Percentiles rank a stretch among this genome's conserved stretches.
Evolutionary conservation across 2,113 vertebrate genomes (phyloP).

Genomic region (Xiphias gladius): DNA sequence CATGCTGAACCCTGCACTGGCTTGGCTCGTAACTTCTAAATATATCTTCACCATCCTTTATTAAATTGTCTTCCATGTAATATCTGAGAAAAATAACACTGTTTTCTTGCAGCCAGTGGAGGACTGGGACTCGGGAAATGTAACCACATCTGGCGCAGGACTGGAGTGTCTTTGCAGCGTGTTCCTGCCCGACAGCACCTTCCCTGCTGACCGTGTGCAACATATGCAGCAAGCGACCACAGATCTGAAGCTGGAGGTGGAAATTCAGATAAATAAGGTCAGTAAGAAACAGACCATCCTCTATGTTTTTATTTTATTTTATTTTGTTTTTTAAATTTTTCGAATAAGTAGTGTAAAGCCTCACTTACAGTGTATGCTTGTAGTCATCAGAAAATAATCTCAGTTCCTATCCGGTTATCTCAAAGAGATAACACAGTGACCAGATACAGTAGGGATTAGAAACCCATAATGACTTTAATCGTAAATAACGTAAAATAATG

Average conservation of each 20-base stretch:
- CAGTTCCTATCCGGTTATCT: too few relatives aligned
- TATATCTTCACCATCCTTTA: not conserved
- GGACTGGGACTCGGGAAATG: conserved; percentile 68
- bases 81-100: not conserved
- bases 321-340: not conserved
- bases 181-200: conserved; percentile 61
- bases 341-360: too few relatives aligned
- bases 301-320: not conserved
- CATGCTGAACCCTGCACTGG: conserved; percentile 6
- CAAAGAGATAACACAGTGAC: not conserved
- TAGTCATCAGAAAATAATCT: not conserved
- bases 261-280: conserved; percentile 68
- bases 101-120: conserved; percentile 49
- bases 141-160: conserved; percentile 53
- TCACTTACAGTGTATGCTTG: too few relatives aligned
- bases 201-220: conserved; percentile 63
- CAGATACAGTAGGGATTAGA: not conserved
- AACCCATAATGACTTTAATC: not conserved
- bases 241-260: conserved; percentile 48
- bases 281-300: not conserved
- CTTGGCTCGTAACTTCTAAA: conserved; percentile 56
- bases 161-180: conserved; percentile 61
- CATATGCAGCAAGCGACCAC: conserved; percentile 55
- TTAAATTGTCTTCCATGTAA: too few relatives aligned
- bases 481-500: not conserved